phyloP scores from a whole-genome alignment of 2,113 vertebrate genomes.

The Ptyas mucosa region DNA sequence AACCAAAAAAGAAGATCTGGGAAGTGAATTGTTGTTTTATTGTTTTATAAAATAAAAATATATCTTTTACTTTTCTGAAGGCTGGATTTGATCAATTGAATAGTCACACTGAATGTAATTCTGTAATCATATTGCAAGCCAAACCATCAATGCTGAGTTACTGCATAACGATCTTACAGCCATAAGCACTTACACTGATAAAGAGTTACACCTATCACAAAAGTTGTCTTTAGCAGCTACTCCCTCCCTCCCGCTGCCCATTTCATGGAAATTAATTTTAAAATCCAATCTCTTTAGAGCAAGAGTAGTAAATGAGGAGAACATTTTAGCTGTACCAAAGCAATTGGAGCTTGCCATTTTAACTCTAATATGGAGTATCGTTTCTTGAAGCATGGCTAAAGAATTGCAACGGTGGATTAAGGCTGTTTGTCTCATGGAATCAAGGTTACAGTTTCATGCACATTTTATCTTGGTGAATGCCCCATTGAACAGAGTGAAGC shows the following conservation, averaged over 20 bases:
- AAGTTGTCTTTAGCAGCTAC: background rate
- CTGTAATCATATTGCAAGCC: background rate
- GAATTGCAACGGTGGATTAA: background rate
- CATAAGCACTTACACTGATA: background rate
- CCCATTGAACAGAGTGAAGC: background rate
- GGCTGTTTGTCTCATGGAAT: background rate
- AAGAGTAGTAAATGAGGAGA: background rate
- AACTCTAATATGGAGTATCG: background rate
- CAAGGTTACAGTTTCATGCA: background rate
- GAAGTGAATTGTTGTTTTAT: background rate
- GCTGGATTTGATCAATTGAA: background rate
- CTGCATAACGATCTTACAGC: rapidly evolving
- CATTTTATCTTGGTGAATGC: background rate
- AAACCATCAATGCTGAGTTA: background rate
- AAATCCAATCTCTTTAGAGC: background rate
- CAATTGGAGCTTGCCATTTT: background rate
- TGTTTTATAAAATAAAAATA: background rate
- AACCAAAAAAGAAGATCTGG: background rate
- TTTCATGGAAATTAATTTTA: background rate
- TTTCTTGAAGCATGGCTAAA: background rate
- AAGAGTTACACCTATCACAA: background rate
- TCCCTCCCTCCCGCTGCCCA: background rate
- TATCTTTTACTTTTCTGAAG: background rate
- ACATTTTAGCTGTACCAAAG: background rate
- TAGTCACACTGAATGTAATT: too few species aligned